Conservation (phyloP, 1,140 invertebrate genomes). For the Drosophila sechellia region DNA sequence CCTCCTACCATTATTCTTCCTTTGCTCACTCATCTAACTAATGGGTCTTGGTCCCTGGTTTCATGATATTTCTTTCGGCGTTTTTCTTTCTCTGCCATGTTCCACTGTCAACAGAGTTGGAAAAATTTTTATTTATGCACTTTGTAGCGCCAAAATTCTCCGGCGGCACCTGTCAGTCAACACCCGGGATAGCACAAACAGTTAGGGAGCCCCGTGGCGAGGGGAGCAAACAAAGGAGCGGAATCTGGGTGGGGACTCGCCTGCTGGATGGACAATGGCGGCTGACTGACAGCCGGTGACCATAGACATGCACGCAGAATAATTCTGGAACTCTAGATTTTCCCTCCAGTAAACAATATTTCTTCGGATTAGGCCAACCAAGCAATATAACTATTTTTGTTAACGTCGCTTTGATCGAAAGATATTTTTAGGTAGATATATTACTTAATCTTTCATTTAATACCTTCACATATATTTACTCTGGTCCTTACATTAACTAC, state of each 20-base stretch:
- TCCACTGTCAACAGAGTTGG: constrained; percentile 52
- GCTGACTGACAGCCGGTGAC: constrained; percentile 49
- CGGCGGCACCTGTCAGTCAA: constrained; percentile 78
- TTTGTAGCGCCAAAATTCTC: constrained; percentile 79
- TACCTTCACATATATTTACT: no score
- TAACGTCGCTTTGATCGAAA: no score
- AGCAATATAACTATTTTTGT: no score
- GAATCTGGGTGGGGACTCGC: constrained; percentile 24
- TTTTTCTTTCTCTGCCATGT: constrained; percentile 42
- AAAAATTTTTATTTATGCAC: constrained; percentile 77
- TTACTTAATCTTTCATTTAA: no score
- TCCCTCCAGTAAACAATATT: neutral
- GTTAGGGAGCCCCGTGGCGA: constrained; percentile 18
- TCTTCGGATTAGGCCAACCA: neutral
- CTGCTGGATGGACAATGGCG: constrained; percentile 41
- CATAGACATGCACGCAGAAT: constrained; percentile 19
- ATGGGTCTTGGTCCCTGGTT: constrained; percentile 9
- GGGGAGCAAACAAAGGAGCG: constrained; percentile 28
- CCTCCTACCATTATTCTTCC: constrained; percentile 11
- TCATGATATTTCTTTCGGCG: constrained; percentile 8
- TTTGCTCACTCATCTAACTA: constrained; percentile 39
- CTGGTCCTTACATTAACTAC: no score
- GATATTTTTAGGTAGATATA: no score
- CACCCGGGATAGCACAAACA: constrained; percentile 49
- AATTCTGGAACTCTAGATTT: neutral